Evolutionary conservation across 1,140 invertebrate genomes (phyloP), one percentile per base, ranked within the genome.

Genomic region (Acromyrmex heyeri): DNA sequence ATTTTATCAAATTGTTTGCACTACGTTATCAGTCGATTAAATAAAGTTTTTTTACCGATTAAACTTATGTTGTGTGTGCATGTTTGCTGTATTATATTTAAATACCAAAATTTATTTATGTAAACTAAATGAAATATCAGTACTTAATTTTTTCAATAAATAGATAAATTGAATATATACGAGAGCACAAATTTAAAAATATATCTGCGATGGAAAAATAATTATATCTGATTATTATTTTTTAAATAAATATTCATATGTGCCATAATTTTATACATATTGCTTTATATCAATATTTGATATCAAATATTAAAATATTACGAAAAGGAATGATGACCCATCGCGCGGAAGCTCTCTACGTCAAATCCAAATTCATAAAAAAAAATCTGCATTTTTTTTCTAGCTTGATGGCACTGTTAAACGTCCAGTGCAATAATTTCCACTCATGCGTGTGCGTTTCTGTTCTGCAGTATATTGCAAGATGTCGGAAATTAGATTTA

Each of bases 401-500:
- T 30, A 55, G 24, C 21, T 18, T 10, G 77, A 69, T 7, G 3
- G 16, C 27, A 8, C 44, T 79, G 18, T 78, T 48, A 53, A 59
- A 34, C 18, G 30, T 69, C n/a, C 12, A 18, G 16, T n/a, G 12
- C 75, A 48, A 79, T 79, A 81, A 70, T 70, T 81, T 69, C 8
- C 30, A 34, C 24, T 53, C 44, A 24, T 55, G 18, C 38, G 18
- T 14, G 5, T 18, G 16, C 14, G 50, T 38, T 59, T 48, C 21
- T 61, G n/a, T 48, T 48, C 48, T 57, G 12, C 5, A 48, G 24
- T 44, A 30, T 8, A 70, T 7, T 12, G 38, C 67, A 59, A 72
- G 55, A 59, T 73, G 34, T 79, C 48, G 77, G 77, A 83, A 83
- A 83, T 75, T 75, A 75, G 79, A 83, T 83, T 83, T 61, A 27